Evolutionary conservation across 1,140 invertebrate species (phyloP).

Genomic region (Drosophila sproati): DNA sequence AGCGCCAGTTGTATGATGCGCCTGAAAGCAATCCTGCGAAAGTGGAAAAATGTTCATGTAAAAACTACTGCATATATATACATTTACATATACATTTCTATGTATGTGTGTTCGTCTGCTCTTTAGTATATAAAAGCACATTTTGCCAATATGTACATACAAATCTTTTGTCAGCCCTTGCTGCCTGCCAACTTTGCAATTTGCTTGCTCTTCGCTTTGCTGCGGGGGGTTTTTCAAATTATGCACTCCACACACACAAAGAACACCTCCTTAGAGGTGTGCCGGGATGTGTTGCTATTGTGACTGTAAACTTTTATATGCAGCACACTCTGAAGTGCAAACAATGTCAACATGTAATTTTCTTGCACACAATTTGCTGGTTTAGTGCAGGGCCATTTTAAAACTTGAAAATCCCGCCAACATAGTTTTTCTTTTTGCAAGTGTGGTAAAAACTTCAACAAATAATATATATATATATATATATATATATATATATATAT

Average conservation of each 20-base stretch:
- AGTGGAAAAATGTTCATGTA: slow-evolving; percentile 35
- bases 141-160: slow-evolving; percentile 1
- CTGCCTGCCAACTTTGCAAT: slow-evolving; percentile 48
- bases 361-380: slow-evolving; percentile 40
- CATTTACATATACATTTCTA: background rate
- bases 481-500: too few species aligned
- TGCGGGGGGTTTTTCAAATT: slow-evolving; percentile 50
- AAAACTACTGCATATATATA: slow-evolving; percentile 7
- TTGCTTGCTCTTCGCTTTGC: slow-evolving; percentile 53
- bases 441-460: too few species aligned
- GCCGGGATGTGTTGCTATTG: slow-evolving; percentile 36
- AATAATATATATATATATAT: too few species aligned
- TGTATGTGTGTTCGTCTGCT: background rate
- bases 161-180: slow-evolving; percentile 45
- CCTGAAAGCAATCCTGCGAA: slow-evolving; percentile 39
- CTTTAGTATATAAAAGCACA: background rate
- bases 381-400: slow-evolving; percentile 33
- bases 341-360: slow-evolving; percentile 57
- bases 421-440: too few species aligned
- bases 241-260: slow-evolving; percentile 24
- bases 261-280: slow-evolving; percentile 4
- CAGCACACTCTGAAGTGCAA: slow-evolving; percentile 35
- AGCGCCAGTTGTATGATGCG: slow-evolving; percentile 49
- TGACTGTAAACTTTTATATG: slow-evolving; percentile 47
- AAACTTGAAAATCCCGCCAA: slow-evolving; percentile 12